Evolutionary conservation across 2,113 vertebrate species (phyloP).

Genomic region (Pampusana beccarii): DNA sequence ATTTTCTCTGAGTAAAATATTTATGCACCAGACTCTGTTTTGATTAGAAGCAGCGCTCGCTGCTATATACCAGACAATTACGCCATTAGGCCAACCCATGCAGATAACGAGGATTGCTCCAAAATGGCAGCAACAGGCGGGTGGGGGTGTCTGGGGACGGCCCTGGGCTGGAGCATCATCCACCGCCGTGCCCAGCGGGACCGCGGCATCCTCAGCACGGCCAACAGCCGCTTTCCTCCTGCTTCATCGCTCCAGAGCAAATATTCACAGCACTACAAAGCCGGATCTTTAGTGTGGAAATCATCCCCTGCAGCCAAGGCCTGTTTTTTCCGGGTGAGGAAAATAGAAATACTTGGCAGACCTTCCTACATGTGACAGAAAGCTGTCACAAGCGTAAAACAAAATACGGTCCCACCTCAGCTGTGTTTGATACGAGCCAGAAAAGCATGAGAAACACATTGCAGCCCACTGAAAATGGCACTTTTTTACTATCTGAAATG

Average conservation of each 20-base stretch:
- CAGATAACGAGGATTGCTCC: background rate
- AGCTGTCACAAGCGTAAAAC: background rate
- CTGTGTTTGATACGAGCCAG: background rate
- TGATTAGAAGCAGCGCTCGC: background rate
- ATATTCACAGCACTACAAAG: background rate
- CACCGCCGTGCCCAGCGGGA: background rate
- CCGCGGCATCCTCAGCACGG: fast-evolving
- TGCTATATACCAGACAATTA: background rate
- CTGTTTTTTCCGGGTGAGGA: background rate
- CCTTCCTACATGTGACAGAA: background rate
- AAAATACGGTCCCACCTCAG: background rate
- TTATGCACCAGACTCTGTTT: background rate
- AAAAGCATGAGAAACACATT: background rate
- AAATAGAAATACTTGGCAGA: background rate
- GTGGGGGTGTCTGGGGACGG: background rate
- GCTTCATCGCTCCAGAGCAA: background rate
- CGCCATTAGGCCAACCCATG: background rate
- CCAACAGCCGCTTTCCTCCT: background rate
- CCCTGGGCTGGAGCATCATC: fast-evolving
- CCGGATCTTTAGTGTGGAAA: background rate
- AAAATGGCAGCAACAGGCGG: background rate
- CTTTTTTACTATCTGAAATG: background rate
- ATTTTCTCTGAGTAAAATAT: background rate
- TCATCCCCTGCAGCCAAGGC: background rate
- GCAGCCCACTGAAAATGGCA: background rate